phyloP scores from a whole-genome alignment of 2,888 invertebrate species.

The Andrena praecox region DNA sequence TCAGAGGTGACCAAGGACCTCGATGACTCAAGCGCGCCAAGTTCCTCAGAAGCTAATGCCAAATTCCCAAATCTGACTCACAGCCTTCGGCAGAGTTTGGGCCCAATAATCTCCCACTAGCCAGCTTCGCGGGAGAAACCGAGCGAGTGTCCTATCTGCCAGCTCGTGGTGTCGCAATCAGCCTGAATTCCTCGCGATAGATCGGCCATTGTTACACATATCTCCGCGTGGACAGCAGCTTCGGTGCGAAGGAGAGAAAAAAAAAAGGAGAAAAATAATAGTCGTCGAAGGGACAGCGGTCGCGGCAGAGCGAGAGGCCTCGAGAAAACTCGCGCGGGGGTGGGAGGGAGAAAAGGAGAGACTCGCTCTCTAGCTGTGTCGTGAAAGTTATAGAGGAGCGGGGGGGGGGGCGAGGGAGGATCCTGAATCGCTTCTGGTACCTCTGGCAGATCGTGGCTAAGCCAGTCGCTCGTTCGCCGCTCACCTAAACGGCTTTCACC shows the following conservation, averaged over 20 bases:
- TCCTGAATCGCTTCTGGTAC: slow-evolving; percentile 68
- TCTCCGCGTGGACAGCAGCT: slow-evolving; percentile 13
- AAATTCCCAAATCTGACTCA: too few relatives aligned
- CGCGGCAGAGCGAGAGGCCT: slow-evolving; percentile 16
- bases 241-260: slow-evolving; percentile 14
- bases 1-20: neutral
- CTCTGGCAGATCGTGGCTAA: slow-evolving; percentile 63
- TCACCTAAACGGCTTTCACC: slow-evolving; percentile 74
- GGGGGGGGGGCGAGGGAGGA: slow-evolving; percentile 49
- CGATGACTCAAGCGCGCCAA: too few relatives aligned
- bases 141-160: neutral
- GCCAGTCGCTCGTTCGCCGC: slow-evolving; percentile 69
- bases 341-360: slow-evolving; percentile 46
- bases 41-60: too few relatives aligned
- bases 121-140: neutral
- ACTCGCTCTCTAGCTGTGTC: slow-evolving; percentile 64
- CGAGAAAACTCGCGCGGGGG: slow-evolving; percentile 29
- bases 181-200: slow-evolving; percentile 28
- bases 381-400: slow-evolving; percentile 65
- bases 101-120: neutral
- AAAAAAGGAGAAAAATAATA: slow-evolving; percentile 17
- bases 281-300: slow-evolving; percentile 48
- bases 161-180: slow-evolving; percentile 21
- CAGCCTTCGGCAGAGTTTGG: too few relatives aligned
- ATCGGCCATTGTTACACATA: slow-evolving; percentile 36